Conservation (phyloP, 2,888 invertebrate genomes). For the Leucoma salicis region DNA sequence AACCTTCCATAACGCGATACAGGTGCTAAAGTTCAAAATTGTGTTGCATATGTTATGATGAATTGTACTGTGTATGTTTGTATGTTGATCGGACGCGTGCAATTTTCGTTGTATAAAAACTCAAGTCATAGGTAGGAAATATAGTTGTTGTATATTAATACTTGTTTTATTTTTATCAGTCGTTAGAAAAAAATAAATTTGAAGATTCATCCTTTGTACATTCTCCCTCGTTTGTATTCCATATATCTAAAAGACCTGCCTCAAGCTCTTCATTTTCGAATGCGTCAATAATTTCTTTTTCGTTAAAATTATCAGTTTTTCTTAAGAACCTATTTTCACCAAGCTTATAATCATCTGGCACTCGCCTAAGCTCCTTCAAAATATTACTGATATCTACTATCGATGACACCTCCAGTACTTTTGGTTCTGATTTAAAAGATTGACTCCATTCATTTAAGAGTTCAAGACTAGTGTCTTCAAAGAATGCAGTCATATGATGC, state of each 20-base stretch:
- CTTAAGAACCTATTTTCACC: slow-evolving; percentile 31
- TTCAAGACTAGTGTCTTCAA: slow-evolving; percentile 55
- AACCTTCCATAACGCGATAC: slow-evolving; percentile 16
- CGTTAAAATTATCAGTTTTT: slow-evolving; percentile 40
- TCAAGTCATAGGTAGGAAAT: slow-evolving; percentile 68
- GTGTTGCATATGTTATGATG: slow-evolving; percentile 42
- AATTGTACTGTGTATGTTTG: slow-evolving; percentile 48
- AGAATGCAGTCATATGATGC: slow-evolving; percentile 50
- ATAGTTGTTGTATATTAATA: slow-evolving; percentile 61
- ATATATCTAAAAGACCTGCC: slow-evolving; percentile 56
- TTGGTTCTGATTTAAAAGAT: slow-evolving; percentile 38
- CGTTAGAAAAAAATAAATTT: slow-evolving; percentile 31
- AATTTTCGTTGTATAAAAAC: slow-evolving; percentile 46
- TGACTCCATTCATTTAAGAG: slow-evolving; percentile 59
- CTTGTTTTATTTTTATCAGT: slow-evolving; percentile 44
- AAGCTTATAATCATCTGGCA: slow-evolving; percentile 49
- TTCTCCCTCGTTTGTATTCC: slow-evolving; percentile 40
- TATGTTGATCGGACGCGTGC: slow-evolving; percentile 42
- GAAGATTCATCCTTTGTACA: slow-evolving; percentile 26
- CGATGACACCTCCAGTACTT: slow-evolving; percentile 51
- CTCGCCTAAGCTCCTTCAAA: slow-evolving; percentile 51
- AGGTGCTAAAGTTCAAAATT: slow-evolving; percentile 30
- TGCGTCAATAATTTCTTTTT: slow-evolving; percentile 53
- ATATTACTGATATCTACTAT: slow-evolving; percentile 48
- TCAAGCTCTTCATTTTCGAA: slow-evolving; percentile 61